A percentile compares a stretch with the other conserved stretches of the same genome.
Evolutionary conservation across 1,140 invertebrate species (phyloP).

Genomic region (Adoxophyes honmai): DNA sequence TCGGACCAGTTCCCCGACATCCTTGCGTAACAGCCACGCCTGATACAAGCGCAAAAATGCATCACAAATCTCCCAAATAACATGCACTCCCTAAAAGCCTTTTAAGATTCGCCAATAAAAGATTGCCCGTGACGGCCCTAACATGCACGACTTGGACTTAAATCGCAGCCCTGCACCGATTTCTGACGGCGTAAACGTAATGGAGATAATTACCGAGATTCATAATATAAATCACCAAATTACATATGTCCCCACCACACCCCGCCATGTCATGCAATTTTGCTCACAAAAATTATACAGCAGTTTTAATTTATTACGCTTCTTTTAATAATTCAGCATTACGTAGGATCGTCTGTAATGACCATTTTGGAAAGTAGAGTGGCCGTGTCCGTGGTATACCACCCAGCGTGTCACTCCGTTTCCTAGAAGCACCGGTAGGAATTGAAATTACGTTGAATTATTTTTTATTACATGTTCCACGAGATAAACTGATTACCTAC

Average conservation of each 20-base stretch:
- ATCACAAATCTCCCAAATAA: constrained; percentile 61
- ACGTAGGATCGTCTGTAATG: constrained; percentile 14
- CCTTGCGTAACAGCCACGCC: constrained; percentile 62
- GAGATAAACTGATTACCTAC: too few relatives aligned
- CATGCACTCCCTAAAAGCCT: constrained; percentile 58
- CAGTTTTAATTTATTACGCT: constrained; percentile 62
- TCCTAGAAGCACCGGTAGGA: background rate
- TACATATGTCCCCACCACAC: constrained; percentile 53
- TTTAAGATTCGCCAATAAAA: constrained; percentile 53
- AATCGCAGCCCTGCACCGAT: constrained; percentile 55
- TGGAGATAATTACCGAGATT: constrained; percentile 42
- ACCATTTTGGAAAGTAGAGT: constrained; percentile 16
- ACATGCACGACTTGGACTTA: constrained; percentile 44
- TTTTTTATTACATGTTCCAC: background rate
- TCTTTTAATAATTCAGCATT: constrained; percentile 46
- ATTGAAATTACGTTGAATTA: constrained; percentile 3
- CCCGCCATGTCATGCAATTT: constrained; percentile 64
- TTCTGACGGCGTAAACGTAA: constrained; percentile 54
- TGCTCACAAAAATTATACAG: constrained; percentile 62
- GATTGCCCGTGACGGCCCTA: constrained; percentile 38
- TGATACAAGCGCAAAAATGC: constrained; percentile 65
- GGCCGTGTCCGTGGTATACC: background rate
- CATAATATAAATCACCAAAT: constrained; percentile 64
- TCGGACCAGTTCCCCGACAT: constrained; percentile 66
- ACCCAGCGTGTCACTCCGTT: constrained; percentile 2